Evolutionary conservation across 2,888 invertebrate genomes (phyloP).

Genomic region (Dorcus hopei): DNA sequence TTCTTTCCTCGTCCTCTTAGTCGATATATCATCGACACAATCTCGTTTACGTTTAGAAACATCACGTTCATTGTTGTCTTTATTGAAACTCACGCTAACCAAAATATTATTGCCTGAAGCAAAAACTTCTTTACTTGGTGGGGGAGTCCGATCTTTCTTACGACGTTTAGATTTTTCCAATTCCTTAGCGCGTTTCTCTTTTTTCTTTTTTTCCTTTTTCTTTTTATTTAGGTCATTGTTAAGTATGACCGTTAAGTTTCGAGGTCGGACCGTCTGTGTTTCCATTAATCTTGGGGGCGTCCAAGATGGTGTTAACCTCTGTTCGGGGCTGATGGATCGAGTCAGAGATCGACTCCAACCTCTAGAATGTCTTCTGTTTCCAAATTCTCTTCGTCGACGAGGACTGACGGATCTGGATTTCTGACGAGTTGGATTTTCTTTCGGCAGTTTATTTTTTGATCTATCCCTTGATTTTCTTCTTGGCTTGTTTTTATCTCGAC

Average conservation of each 20-base stretch:
- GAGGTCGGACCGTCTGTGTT: conserved; percentile 45
- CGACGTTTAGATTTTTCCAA: conserved; percentile 47
- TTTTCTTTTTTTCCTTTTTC: conserved; percentile 49
- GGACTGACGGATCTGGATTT: conserved; percentile 26
- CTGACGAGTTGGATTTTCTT: conserved; percentile 42
- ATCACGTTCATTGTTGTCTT: conserved; percentile 49
- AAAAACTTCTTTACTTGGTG: conserved; percentile 84
- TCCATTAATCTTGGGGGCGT: conserved; percentile 58
- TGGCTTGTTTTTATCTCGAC: conserved; percentile 39
- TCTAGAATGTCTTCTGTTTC: conserved; percentile 25
- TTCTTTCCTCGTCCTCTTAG: conserved; percentile 48
- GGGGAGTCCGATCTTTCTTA: conserved; percentile 51
- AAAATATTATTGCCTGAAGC: conserved; percentile 91
- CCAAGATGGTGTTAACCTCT: conserved; percentile 53
- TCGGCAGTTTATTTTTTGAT: conserved; percentile 36
- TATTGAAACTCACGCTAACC: conserved; percentile 88
- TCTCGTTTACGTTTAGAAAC: conserved; percentile 18
- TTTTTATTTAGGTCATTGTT: conserved; percentile 58
- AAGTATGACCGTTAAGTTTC: conserved; percentile 59
- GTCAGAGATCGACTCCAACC: conserved; percentile 57
- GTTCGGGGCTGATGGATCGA: conserved; percentile 55
- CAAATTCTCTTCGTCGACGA: conserved; percentile 36
- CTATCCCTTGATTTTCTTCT: conserved; percentile 46
- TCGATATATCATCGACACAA: conserved; percentile 34
- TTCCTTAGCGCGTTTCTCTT: conserved; percentile 46